Evolutionary conservation across 2,888 invertebrate genomes (phyloP), one percentile per base, ranked within the genome.

Genomic region (Brachycybe producta): DNA sequence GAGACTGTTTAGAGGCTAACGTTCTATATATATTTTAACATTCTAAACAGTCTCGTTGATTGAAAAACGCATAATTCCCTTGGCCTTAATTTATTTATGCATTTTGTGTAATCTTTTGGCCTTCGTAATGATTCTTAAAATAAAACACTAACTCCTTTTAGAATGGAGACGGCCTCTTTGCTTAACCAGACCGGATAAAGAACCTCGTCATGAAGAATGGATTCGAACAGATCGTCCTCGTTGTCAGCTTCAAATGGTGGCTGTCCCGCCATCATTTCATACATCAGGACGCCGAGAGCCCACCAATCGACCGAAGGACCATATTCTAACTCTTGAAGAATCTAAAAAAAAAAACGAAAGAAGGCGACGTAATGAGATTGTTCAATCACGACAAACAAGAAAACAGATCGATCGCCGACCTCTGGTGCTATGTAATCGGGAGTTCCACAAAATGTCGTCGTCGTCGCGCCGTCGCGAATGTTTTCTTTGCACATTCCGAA

Each of bases 231-330:
- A 69, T 98, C 97, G 69, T 98, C 97, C 71, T 98, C 98, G 72
- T 97, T 97, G 72, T 98, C 97, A 3, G 97, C 97, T 74, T 98
- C 97, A 71, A 98, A 98, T 13, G 97, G 97, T 52, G 97, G 97
- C 70, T 98, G 97, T 0, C 97, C 95, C 1, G 94, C 95, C 87
- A 95, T 84, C 95, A 97, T 97, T 76, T 97, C 95, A 70, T 97
- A 97, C 86, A 95, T 86, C 40, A 95, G 76, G 53, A 97, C 95
- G 46, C 95, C 97, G 57, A 97, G 75, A 55, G 95, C 95, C 95
- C 95, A 97, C 74, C 75, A 75, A 60, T 75, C 75, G 13, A 75
- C 75, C 21, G 72, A 72, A 5, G 72, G 69, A 53, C 73, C 73
- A 59, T 75, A 75, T 64, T 94, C 86, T 61, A 87, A 75, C 70